Conservation (phyloP, 2,888 invertebrate genomes). For the Diachrysia chrysitis region DNA sequence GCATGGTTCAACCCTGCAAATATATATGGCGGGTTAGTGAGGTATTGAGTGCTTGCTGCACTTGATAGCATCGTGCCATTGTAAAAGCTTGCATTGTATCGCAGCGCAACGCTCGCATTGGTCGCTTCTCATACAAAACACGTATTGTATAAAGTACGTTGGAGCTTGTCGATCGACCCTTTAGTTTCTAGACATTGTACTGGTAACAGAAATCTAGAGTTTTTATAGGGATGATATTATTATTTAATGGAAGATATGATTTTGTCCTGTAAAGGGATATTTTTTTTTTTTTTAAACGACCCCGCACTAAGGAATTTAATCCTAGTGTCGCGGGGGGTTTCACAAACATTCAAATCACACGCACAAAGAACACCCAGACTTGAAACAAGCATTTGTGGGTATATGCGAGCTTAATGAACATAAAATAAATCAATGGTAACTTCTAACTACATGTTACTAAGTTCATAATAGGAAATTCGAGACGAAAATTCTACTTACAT, state of each 20-base stretch:
- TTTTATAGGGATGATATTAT: conserved; percentile 1
- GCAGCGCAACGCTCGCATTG: not conserved
- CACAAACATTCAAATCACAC: too few species aligned
- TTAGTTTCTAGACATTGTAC: not conserved
- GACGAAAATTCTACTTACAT: too few species aligned
- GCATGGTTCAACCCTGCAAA: not conserved
- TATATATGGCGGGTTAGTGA: not conserved
- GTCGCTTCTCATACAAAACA: conserved; percentile 6
- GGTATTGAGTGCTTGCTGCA: not conserved
- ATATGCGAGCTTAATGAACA: not conserved
- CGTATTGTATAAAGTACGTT: not conserved
- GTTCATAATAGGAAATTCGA: too few species aligned
- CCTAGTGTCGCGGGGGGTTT: too few species aligned
- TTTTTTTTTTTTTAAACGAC: too few species aligned
- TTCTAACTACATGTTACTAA: too few species aligned
- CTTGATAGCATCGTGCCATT: conserved; percentile 6
- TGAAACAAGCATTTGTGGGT: too few species aligned
- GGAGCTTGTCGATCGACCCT: not conserved
- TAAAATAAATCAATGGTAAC: too few species aligned
- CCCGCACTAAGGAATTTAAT: too few species aligned
- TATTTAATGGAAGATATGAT: not conserved
- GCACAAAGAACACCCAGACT: too few species aligned
- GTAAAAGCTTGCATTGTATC: not conserved
- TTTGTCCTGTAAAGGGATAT: not conserved
- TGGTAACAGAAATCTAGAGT: not conserved